Evolutionary conservation across 2,888 invertebrate genomes (phyloP), one percentile per base, ranked within the genome.

Genomic region (Girardia tigrina): DNA sequence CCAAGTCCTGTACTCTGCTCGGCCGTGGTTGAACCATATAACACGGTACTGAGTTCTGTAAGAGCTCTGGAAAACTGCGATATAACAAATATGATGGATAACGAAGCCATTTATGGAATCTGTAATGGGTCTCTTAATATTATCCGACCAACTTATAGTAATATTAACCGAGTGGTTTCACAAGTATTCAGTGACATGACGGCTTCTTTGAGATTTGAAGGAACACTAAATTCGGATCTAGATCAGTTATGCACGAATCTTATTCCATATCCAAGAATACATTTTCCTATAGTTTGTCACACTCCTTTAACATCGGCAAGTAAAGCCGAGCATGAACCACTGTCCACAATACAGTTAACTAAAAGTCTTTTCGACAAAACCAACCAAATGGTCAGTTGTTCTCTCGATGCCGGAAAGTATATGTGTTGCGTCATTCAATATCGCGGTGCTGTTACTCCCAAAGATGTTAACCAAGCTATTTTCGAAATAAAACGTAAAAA

Each of bases 41-140:
- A 93, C 87, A 92, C 93, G 0, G 92, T 94, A 77, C 80, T 94
- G 81, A 93, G 92, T 82, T 94, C 94, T 78, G 94, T 94, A 87
- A 94, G 93, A 74, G 94, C 94, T 77, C 79, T 87, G 77, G 93
- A 94, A 85, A 93, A 94, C 85, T 91, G 91, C 0, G 93, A 94
- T 87, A 94, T 93, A 85, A 92, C 93, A 36, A 80, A 81, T 76
- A 79, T 81, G 79, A 79, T 82, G 36, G 82, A 82, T 76, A 82
- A 82, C 76, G 82, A 82, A 76, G 82, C 82, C 56, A 81, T 82
- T 73, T 82, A 80, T 76, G 81, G 82, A 77, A 82, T 81, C 76
- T 81, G 92, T 84, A 87, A 90, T 76, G 88, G 90, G 78, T 90
- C 90, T 80, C 87, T 94, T 74, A 89, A 89, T 78, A 90, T 92